phyloP scores from a whole-genome alignment of 1,140 invertebrate genomes.

The Mya arenaria region DNA sequence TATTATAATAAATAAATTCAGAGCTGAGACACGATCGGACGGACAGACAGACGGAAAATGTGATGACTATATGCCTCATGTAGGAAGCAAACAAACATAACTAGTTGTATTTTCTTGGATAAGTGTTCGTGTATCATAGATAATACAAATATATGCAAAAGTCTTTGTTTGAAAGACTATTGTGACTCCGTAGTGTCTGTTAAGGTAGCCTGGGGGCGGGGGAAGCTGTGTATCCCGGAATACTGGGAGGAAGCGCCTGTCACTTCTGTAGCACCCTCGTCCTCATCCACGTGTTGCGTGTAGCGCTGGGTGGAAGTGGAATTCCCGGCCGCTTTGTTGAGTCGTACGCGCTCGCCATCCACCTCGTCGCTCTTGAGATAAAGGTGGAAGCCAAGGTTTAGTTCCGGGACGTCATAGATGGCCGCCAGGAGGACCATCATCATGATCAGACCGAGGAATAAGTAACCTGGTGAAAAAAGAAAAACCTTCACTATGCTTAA shows the following conservation, averaged over 20 bases:
- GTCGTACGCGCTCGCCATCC: conserved; percentile 73
- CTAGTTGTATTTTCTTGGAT: no score
- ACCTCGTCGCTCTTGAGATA: conserved; percentile 86
- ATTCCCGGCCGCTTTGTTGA: conserved; percentile 57
- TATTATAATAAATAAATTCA: no score
- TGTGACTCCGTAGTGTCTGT: not conserved
- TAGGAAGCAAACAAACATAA: no score
- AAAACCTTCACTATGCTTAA: not conserved
- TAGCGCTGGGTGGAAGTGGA: conserved; percentile 67
- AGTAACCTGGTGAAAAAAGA: conserved; percentile 85
- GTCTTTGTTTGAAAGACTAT: no score
- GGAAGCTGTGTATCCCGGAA: conserved; percentile 31
- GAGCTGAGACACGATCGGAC: no score
- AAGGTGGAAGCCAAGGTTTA: conserved; percentile 91
- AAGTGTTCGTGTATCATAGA: no score
- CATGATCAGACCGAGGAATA: conserved; percentile 90
- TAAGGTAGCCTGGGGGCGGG: conserved; percentile 5
- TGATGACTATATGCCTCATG: no score
- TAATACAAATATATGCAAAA: no score
- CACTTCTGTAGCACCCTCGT: conserved; percentile 33
- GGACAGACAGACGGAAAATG: no score
- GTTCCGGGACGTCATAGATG: conserved; percentile 93
- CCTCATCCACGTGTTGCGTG: conserved; percentile 73
- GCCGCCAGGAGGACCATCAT: conserved; percentile 91
- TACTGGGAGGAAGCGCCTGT: conserved; percentile 16